A percentile compares a stretch with the other conserved stretches of the same genome.
phyloP scores from a whole-genome alignment of 2,113 vertebrate species.

The Anoura caudifer region DNA sequence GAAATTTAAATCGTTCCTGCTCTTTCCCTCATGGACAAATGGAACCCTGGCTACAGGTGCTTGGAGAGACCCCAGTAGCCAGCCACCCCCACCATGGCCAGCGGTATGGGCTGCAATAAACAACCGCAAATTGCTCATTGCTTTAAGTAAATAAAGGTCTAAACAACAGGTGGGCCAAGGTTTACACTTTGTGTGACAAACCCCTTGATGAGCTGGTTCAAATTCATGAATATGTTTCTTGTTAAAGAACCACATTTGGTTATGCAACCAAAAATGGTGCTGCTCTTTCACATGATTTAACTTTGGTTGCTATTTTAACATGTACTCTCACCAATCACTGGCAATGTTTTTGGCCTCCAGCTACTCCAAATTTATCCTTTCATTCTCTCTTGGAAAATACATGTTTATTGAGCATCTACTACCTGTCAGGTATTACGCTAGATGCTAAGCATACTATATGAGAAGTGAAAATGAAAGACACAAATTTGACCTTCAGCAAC shows the following conservation, averaged over 20 bases:
- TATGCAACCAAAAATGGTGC: background rate
- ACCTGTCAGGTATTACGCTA: background rate
- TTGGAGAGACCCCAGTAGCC: background rate
- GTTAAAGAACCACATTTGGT: background rate
- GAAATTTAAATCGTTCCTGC: background rate
- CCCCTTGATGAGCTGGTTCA: background rate
- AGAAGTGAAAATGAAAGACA: fast-evolving
- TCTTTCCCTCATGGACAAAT: background rate
- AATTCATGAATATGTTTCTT: background rate
- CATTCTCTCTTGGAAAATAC: background rate
- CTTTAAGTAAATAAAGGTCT: constrained; percentile 2
- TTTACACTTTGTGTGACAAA: background rate
- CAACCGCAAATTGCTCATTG: background rate
- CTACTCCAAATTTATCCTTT: background rate
- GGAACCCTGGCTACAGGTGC: background rate
- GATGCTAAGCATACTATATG: fast-evolving
- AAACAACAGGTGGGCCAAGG: background rate
- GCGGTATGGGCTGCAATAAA: background rate
- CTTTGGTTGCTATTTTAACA: background rate
- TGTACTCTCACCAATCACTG: background rate
- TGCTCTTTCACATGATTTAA: background rate
- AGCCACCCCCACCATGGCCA: too few species aligned
- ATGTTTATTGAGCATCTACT: background rate
- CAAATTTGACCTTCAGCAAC: background rate
- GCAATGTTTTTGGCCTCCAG: background rate